A percentile compares a stretch with the other conserved stretches of the same genome.
phyloP scores from a whole-genome alignment of 1,140 invertebrate genomes.

The Drosophila albomicans region DNA sequence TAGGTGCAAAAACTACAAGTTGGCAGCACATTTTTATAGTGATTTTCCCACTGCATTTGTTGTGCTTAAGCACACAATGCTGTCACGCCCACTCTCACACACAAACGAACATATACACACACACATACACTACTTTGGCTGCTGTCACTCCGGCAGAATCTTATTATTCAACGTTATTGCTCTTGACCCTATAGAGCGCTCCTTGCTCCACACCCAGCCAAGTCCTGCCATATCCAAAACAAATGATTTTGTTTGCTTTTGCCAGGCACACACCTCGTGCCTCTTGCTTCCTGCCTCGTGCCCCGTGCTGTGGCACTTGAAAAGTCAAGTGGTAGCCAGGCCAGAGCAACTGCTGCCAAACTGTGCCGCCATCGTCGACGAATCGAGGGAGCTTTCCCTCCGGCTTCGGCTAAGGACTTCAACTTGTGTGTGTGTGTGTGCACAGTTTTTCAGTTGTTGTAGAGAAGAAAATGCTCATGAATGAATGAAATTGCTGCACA shows the following conservation, averaged over 20 bases:
- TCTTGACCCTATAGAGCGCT: slow-evolving; percentile 49
- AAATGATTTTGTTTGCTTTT: slow-evolving; percentile 72
- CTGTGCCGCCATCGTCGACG: slow-evolving; percentile 14
- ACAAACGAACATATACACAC: neutral
- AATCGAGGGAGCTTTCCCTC: slow-evolving; percentile 23
- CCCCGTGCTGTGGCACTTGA: slow-evolving; percentile 50
- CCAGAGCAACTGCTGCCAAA: slow-evolving; percentile 41
- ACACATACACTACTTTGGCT: slow-evolving; percentile 7
- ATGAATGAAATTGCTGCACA: slow-evolving; percentile 72
- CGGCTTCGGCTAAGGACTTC: slow-evolving; percentile 27
- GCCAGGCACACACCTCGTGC: slow-evolving; percentile 10
- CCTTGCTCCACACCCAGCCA: neutral
- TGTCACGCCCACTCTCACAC: slow-evolving; percentile 25
- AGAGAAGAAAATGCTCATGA: slow-evolving; percentile 52
- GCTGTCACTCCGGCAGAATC: slow-evolving; percentile 47
- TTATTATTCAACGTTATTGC: slow-evolving; percentile 66
- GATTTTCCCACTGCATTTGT: slow-evolving; percentile 23
- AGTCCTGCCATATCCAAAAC: slow-evolving; percentile 48
- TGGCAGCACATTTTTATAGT: slow-evolving; percentile 25
- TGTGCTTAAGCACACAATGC: slow-evolving; percentile 17
- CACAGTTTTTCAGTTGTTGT: slow-evolving; percentile 9
- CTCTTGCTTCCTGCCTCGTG: neutral
- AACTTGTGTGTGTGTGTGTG: neutral
- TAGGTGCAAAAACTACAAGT: slow-evolving; percentile 16
- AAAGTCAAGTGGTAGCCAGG: slow-evolving; percentile 63